Conservation (phyloP, 2,797 vertebrate genomes). For the Lepilemur septentrionalis region DNA sequence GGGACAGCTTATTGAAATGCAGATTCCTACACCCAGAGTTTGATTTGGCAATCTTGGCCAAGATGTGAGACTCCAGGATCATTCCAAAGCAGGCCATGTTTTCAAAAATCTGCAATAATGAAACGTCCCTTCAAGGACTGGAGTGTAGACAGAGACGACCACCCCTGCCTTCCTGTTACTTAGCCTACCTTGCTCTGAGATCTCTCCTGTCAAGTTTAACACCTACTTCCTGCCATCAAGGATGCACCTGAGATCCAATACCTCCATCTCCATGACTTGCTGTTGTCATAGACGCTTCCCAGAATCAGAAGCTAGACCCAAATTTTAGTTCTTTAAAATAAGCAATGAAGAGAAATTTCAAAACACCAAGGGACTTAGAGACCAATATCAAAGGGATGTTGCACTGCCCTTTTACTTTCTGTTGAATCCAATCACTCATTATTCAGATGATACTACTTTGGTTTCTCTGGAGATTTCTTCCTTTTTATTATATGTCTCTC, state of each 20-base stretch:
- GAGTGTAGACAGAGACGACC: background rate
- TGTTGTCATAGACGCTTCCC: background rate
- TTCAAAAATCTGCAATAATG: background rate
- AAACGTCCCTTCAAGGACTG: background rate
- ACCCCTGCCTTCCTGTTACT: background rate
- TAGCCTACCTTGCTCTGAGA: background rate
- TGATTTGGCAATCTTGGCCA: background rate
- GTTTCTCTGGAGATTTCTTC: conserved; percentile 17
- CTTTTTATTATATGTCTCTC: background rate
- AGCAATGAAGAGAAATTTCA: background rate
- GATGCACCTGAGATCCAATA: background rate
- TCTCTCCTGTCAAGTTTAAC: background rate
- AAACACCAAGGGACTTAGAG: background rate
- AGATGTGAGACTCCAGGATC: background rate
- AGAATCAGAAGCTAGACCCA: background rate
- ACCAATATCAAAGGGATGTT: background rate
- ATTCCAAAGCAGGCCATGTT: background rate
- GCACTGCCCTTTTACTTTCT: background rate
- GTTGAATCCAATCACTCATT: background rate
- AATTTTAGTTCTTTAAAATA: conserved; percentile 8
- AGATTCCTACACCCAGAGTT: background rate
- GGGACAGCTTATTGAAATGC: background rate
- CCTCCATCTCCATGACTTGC: background rate
- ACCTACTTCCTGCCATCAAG: background rate
- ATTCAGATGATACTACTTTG: background rate